Base-by-base conservation (phyloP, 2,113 vertebrate genomes). In the Gymnogyps californianus region DNA sequence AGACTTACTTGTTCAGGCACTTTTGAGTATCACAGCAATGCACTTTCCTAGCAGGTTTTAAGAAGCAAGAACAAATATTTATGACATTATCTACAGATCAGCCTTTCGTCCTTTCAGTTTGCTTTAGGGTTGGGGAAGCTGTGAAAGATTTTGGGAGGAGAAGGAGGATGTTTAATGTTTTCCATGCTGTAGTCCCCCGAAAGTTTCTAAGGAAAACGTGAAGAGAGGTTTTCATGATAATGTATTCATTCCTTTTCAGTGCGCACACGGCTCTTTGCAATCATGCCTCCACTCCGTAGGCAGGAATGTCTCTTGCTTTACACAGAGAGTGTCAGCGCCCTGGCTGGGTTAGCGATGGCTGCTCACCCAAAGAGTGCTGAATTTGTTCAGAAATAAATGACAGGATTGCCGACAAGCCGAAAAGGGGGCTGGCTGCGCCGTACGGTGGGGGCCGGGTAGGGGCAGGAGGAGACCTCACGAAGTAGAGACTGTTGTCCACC, bases 1-100 rank as follows among this genome's bases (percentile, higher is more conserved):
- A 94, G 88, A 82, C 93, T 97, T 96, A 93, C 90, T 94, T 91
- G 61, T 77, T 85, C 87, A 54, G 90, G 55, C 86, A 91, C 69
- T 89, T 95, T 59, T 44, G 79, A 55, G 55, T 86, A 90, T 47
- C 83, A 70, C 49, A 59, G 71, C 19, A 67, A 40, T 76, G 75
- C 65, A 81, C 71, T 86, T 90, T 81, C 47, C 52, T 55, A 61
- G 52, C 87, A 95, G 83, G 84, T 94, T 97, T 95, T 70, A 92
- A 94, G 71, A 54, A 92, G 49, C 42, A 70, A 96, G 54, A 67
- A 13, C 61, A 95, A 94, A 92, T 65, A 91, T 58, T 93, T 84
- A 31, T 71, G 57, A 49, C 83, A 70, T 74, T 64, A 70, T 54
- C 70, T 87, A 90, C 83, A 93, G 54, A 91, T 85, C 70, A 96